Base-by-base conservation (phyloP, 1,140 invertebrate genomes). In the Sitodiplosis mosellana region DNA sequence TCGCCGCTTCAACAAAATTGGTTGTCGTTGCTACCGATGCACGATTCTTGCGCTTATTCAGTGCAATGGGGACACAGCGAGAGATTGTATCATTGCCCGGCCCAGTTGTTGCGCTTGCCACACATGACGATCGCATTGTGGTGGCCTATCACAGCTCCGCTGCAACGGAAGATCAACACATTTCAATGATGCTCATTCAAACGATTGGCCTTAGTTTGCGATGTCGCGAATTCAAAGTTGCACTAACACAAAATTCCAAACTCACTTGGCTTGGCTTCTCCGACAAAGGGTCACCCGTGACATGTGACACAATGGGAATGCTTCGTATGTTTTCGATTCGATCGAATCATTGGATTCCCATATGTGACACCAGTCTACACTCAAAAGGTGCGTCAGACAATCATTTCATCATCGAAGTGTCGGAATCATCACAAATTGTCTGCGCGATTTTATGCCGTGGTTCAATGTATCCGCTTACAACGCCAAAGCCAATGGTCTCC, bases 391-490 rank as follows among this genome's bases (percentile, higher is more conserved):
- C 79, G 56, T 76, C 74, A 52, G 89, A 91, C 70, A 72, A 84
- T 62, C 83, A 81, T 58, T 92, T 89, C 63, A 66, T 91, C 33
- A 75, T 88, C 37, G 76, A 83, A 1, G 59, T 89, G 0, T 79
- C 73, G 49, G 90, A 95, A 66, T 69, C 68, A 5, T 73, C 77
- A 38, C 78, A 86, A 60, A 80, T 76, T 45, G 70, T 90, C 3
- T 73, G 82, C 17, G 86, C 80, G 34, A 80, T 96, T 42, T 68
- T 86, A 10, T 96, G 91, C 56, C 87, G 89, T 63, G 91, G 89
- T 17, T 73, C 78, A 18, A 73, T 77, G 33, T 95, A 88, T 69
- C 93, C 93, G 5, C 72, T 77, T 11, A 88, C 88, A 0, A 76
- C 81, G 42, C 91, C 91, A 1, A 73, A 81, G 48, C 92, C 91